phyloP scores from a whole-genome alignment of 2,888 invertebrate genomes.

The Iphiclides podalirius region DNA sequence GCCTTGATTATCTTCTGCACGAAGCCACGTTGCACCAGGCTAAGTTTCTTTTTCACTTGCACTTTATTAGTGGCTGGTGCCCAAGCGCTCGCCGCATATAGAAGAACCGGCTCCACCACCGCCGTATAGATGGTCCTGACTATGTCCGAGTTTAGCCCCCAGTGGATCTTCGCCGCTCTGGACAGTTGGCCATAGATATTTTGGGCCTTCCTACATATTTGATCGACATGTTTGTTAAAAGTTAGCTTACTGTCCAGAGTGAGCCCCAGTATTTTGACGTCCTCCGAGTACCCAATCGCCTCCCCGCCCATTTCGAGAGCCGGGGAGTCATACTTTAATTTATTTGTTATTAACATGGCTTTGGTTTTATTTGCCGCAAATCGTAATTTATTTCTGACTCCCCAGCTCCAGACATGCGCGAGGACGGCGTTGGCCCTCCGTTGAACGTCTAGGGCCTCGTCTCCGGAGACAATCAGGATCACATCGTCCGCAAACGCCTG shows the following conservation, averaged over 20 bases:
- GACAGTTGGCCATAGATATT: not conserved
- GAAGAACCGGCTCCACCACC: too few species aligned
- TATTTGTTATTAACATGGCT: not conserved
- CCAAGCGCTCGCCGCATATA: not conserved
- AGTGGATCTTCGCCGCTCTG: too few species aligned
- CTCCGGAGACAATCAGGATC: not conserved
- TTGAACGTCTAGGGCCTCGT: not conserved
- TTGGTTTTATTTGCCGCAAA: not conserved
- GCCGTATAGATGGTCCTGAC: too few species aligned
- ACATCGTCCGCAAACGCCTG: slow-evolving; percentile 11
- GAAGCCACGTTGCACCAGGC: slow-evolving; percentile 20
- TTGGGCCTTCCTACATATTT: not conserved
- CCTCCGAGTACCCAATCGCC: too few species aligned
- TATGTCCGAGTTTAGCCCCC: too few species aligned
- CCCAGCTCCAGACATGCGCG: not conserved
- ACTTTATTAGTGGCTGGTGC: not conserved
- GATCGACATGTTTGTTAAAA: not conserved
- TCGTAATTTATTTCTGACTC: not conserved
- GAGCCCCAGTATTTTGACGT: too few species aligned
- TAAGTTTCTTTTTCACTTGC: slow-evolving; percentile 3
- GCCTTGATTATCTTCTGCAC: too few species aligned
- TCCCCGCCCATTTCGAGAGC: not conserved
- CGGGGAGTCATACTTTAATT: not conserved
- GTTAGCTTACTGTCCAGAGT: too few species aligned
- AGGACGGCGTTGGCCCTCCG: not conserved